Percentiles rank a stretch among this genome's conserved stretches.
These are phyloP conservation scores for Axea sp. DNA, from an alignment of 2,888 invertebrate genomes.

Conservation along the genomic window DNA sequence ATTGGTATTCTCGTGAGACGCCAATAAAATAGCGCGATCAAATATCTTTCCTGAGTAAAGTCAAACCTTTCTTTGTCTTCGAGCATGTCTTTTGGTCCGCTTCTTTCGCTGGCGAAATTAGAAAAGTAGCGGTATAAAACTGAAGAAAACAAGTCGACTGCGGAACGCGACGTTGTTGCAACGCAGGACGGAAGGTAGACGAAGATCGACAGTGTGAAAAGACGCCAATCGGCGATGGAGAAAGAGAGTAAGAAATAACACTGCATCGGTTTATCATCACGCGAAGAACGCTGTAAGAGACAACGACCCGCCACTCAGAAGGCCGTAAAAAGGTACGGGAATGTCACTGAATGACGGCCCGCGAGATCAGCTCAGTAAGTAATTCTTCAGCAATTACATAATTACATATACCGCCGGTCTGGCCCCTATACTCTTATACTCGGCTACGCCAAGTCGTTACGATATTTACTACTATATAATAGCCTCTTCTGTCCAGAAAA, in stretches of 20 bases:
- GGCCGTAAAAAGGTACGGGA: slow-evolving; percentile 77
- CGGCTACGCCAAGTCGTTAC: slow-evolving; percentile 74
- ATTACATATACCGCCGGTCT: slow-evolving; percentile 75
- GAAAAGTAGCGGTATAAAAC: slow-evolving; percentile 71
- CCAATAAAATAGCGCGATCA: slow-evolving; percentile 7
- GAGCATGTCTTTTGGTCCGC: slow-evolving; percentile 33
- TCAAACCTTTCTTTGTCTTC: slow-evolving; percentile 50
- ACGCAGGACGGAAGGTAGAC: slow-evolving; percentile 46
- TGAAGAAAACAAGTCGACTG: slow-evolving; percentile 63
- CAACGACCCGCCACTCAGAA: slow-evolving; percentile 74
- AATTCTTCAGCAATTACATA: slow-evolving; percentile 79
- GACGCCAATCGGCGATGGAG: slow-evolving; percentile 2
- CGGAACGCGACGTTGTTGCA: slow-evolving; percentile 57
- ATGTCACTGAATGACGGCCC: slow-evolving; percentile 78
- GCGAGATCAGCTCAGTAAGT: slow-evolving; percentile 73
- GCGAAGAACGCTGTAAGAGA: slow-evolving; percentile 57
- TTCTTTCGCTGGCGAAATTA: slow-evolving; percentile 67
- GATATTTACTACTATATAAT: slow-evolving; percentile 79
- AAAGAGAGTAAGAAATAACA: slow-evolving; percentile 21
- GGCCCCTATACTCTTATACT: slow-evolving; percentile 65
- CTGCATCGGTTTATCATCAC: slow-evolving; percentile 53
- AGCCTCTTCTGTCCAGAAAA: slow-evolving; percentile 69
- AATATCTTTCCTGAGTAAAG: slow-evolving; percentile 13
- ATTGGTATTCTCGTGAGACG: not conserved
- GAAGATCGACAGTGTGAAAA: slow-evolving; percentile 20